Evolutionary conservation across 2,113 vertebrate species (phyloP).

Genomic region (Rhodinocichla rosea): DNA sequence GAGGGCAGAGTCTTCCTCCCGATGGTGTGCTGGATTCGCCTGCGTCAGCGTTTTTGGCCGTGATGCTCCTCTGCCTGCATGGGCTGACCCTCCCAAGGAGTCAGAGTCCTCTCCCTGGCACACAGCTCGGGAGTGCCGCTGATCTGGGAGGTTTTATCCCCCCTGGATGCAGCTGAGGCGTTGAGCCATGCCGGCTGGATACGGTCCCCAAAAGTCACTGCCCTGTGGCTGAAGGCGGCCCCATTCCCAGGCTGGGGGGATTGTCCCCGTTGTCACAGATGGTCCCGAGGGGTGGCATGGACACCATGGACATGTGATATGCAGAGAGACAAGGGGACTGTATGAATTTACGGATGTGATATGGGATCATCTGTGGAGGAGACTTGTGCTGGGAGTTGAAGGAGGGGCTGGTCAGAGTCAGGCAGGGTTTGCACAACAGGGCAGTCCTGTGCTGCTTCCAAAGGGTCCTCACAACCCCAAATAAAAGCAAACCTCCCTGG

Average conservation of each 20-base stretch:
- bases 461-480: neutral
- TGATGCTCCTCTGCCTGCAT: accelerated
- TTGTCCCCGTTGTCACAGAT: neutral
- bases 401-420: neutral
- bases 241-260: too few species aligned
- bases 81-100: neutral
- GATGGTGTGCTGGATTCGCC: neutral
- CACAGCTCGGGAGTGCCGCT: neutral
- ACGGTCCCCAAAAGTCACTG: neutral
- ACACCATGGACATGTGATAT: neutral
- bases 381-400: neutral
- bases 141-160: neutral
- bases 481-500: neutral
- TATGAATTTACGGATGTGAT: neutral
- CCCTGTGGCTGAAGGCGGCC: neutral
- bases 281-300: accelerated
- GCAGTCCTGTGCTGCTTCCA: neutral
- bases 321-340: neutral
- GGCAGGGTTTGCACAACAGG: neutral
- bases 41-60: neutral
- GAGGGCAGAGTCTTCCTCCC: neutral
- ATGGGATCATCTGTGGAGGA: neutral
- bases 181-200: neutral
- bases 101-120: neutral
- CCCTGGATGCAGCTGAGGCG: too few species aligned